Evolutionary conservation across 2,797 vertebrate species (phyloP).

Genomic region (Brachyrhaphis roseni): DNA sequence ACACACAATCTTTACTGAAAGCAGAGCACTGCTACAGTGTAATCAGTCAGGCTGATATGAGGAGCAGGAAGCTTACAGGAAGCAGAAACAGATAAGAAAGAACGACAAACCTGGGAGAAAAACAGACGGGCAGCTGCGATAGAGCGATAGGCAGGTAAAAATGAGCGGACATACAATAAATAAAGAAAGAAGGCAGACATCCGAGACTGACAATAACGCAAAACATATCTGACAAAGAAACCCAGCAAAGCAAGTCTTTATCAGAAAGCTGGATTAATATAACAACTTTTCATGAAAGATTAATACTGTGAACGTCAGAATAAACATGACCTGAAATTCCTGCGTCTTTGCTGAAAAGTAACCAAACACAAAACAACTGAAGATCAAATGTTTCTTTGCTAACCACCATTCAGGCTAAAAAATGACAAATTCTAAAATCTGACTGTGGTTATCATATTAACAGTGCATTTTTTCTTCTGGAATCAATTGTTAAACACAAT

Average conservation of each 20-base stretch:
- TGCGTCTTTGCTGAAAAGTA: conserved; percentile 41
- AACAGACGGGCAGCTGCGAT: conserved; percentile 67
- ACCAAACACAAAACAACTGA: conserved; percentile 59
- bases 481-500: background rate
- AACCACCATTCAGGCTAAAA: conserved; percentile 47
- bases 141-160: conserved; percentile 60
- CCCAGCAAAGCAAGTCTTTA: conserved; percentile 14
- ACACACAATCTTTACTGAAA: conserved; percentile 50
- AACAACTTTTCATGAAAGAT: conserved; percentile 22
- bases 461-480: background rate
- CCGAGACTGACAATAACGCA: conserved; percentile 16
- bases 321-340: conserved; percentile 47
- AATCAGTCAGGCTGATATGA: conserved; percentile 65
- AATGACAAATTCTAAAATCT: background rate
- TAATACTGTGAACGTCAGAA: conserved; percentile 12
- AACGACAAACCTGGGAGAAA: conserved; percentile 67
- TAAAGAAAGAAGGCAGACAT: conserved; percentile 37
- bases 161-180: conserved; percentile 53
- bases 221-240: conserved; percentile 17
- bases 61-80: conserved; percentile 68
- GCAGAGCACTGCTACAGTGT: conserved; percentile 46
- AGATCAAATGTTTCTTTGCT: conserved; percentile 68
- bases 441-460: background rate
- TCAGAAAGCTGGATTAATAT: conserved; percentile 7
- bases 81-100: conserved; percentile 67